phyloP scores from a whole-genome alignment of 2,797 vertebrate species.

The Cryptoblepharus egeriae region DNA sequence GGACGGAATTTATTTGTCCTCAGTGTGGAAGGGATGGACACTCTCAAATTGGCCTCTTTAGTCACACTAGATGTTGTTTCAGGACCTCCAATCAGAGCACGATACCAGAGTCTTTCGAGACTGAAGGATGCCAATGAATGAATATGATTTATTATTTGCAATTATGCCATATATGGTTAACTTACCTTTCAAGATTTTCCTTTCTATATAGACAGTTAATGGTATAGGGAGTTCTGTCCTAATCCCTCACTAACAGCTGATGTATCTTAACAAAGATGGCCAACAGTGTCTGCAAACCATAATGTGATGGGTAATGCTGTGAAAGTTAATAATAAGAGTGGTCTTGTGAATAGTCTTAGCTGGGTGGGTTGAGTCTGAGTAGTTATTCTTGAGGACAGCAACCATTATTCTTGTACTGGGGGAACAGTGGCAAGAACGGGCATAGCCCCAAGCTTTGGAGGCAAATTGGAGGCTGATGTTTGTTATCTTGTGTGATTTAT shows the following conservation, averaged over 20 bases:
- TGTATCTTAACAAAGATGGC: too few relatives aligned
- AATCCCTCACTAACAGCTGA: not conserved
- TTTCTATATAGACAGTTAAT: not conserved
- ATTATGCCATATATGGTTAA: not conserved
- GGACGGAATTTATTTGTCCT: too few relatives aligned
- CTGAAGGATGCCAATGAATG: too few relatives aligned
- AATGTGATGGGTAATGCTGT: too few relatives aligned
- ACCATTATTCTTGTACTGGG: not conserved
- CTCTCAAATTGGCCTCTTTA: too few relatives aligned
- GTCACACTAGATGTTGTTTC: too few relatives aligned
- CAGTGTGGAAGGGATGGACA: too few relatives aligned
- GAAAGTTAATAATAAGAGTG: not conserved
- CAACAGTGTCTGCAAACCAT: too few relatives aligned
- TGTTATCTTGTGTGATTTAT: slow-evolving; percentile 20
- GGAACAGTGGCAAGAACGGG: not conserved
- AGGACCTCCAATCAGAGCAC: too few relatives aligned
- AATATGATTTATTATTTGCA: too few relatives aligned
- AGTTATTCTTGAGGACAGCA: not conserved
- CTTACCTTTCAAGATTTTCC: not conserved
- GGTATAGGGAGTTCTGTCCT: not conserved
- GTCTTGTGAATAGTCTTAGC: not conserved
- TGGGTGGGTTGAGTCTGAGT: not conserved
- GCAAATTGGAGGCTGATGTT: slow-evolving; percentile 29
- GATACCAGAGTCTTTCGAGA: too few relatives aligned
- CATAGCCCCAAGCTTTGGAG: slow-evolving; percentile 5